Conservation (phyloP, 1,140 invertebrate genomes). For the Sitophilus oryzae region DNA sequence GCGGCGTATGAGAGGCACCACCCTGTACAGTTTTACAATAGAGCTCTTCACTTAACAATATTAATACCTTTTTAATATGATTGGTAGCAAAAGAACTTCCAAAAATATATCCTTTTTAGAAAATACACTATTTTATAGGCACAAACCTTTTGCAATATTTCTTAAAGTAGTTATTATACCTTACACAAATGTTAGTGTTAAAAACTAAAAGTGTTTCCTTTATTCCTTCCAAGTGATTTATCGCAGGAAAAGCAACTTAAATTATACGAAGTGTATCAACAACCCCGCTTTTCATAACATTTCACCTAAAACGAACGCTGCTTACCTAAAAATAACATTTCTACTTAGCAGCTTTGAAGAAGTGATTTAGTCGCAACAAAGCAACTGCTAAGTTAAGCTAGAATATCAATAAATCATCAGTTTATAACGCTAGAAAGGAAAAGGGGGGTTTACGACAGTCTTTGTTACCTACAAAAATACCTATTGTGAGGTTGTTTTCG, state of each 20-base stretch:
- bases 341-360: conserved; percentile 20
- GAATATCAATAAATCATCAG: conserved; percentile 38
- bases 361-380: conserved; percentile 25
- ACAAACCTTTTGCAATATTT: too few species aligned
- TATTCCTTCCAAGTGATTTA: background rate
- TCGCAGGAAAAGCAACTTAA: background rate
- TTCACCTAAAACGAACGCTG: background rate
- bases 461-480: conserved; percentile 42
- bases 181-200: too few species aligned
- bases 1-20: too few species aligned
- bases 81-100: too few species aligned
- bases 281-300: background rate
- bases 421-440: conserved; percentile 31
- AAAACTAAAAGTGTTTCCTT: too few species aligned
- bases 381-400: conserved; percentile 25
- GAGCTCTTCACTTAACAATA: too few species aligned
- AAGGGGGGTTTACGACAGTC: conserved; percentile 35
- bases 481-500: conserved; percentile 37
- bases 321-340: conserved; percentile 22
- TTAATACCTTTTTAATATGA: too few species aligned
- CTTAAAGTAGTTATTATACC: too few species aligned
- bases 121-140: too few species aligned
- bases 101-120: too few species aligned
- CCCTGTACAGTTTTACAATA: too few species aligned
- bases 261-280: background rate